These are phyloP conservation scores for Neolamprologus toae DNA, from an alignment of 2,113 vertebrate genomes.

Conservation along the genomic window DNA sequence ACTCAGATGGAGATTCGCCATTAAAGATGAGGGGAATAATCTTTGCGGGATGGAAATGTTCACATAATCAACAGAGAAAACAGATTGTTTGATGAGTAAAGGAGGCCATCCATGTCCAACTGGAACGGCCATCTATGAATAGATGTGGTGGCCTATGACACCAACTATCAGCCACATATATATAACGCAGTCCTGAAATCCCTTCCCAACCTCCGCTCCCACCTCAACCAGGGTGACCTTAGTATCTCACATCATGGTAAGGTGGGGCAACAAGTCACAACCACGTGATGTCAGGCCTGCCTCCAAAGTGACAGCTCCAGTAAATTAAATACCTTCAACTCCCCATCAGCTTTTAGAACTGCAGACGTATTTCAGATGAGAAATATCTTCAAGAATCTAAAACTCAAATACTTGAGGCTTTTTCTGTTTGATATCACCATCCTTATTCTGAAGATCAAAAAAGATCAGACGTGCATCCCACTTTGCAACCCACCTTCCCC, in stretches of 20 bases:
- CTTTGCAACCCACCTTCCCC: background rate
- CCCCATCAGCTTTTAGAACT: background rate
- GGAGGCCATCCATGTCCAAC: background rate
- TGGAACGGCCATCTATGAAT: background rate
- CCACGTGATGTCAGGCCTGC: background rate
- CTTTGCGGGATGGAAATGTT: background rate
- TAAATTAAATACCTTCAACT: background rate
- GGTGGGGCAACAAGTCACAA: background rate
- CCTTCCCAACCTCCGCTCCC: background rate
- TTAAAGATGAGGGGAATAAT: background rate
- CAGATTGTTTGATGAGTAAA: fast-evolving
- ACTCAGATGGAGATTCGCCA: background rate
- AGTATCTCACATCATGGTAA: background rate
- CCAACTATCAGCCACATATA: background rate
- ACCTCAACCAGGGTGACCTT: background rate
- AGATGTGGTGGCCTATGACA: background rate
- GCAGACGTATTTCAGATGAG: background rate
- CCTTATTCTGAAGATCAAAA: background rate
- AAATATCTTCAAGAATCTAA: background rate
- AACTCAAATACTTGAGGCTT: background rate
- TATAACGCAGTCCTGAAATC: background rate
- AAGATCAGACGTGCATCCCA: background rate
- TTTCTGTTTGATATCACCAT: background rate
- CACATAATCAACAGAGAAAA: background rate
- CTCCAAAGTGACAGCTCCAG: background rate